Evolutionary conservation across 2,797 vertebrate genomes (phyloP).

Genomic region (Linurgus olivaceus): DNA sequence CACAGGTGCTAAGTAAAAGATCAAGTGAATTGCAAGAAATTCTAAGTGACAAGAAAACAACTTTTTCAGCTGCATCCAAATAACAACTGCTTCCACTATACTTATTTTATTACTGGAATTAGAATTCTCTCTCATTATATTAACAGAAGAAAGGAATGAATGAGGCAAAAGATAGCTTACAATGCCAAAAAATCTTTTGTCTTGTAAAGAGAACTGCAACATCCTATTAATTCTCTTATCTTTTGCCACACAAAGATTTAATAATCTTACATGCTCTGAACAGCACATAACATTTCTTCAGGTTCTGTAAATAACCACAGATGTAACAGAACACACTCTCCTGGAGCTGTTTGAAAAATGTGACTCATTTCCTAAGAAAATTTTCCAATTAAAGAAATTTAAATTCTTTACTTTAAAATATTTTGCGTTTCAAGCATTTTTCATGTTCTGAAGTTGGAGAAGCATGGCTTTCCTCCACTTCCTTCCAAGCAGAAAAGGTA

Average conservation of each 20-base stretch:
- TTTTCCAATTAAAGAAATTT: background rate
- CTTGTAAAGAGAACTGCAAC: background rate
- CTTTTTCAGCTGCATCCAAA: conserved; percentile 4
- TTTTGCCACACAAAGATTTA: background rate
- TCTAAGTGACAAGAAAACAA: conserved; percentile 5
- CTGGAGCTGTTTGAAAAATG: background rate
- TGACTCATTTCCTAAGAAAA: background rate
- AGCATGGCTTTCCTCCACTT: background rate
- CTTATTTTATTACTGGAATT: conserved; percentile 36
- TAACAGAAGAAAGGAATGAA: background rate
- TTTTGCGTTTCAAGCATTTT: background rate
- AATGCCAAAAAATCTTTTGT: background rate
- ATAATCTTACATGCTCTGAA: background rate
- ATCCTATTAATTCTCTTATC: background rate
- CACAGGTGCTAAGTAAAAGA: conserved; percentile 25
- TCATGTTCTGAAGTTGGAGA: background rate
- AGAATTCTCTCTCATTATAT: conserved; percentile 2
- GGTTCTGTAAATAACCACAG: background rate
- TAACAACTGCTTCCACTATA: conserved; percentile 2
- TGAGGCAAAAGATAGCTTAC: background rate
- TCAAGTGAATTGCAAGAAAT: conserved; percentile 22
- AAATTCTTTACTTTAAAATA: background rate
- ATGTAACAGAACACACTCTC: background rate
- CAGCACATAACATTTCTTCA: background rate
- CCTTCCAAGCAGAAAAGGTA: background rate